Evolutionary conservation across 2,888 invertebrate species (phyloP), one percentile per base, ranked within the genome.

Genomic region (Polydrusus cervinus): DNA sequence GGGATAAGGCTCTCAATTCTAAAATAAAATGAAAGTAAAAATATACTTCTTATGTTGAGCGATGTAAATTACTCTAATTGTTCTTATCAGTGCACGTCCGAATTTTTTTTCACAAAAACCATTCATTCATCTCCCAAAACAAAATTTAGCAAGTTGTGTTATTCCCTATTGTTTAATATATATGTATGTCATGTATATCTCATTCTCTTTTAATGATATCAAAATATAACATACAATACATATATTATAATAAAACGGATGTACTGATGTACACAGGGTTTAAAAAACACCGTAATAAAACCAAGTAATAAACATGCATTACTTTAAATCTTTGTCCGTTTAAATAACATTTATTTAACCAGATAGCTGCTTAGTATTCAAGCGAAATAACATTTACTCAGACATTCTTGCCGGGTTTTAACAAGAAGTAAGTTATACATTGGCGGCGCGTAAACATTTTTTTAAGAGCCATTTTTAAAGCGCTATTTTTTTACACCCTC

Each of bases 371-470:
- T 78, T 69, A 53, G 60, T 55, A 71, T 74, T 74, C 71, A 80
- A 78, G 78, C 78, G 74, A 74, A 80, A 80, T 80, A 80, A 80
- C 79, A 80, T 80, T 79, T 79, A 76, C 77, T 76, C 75, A 75
- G 78, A 76, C 78, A 78, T 76, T 76, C 78, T 77, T 78, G 74
- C 65, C 73, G 65, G 45, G 45, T 68, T 40, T 40, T 13, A 57
- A 38, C 14, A 30, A 55, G 38, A 34, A 38, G 10, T 16, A 57
- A 1, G 14, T 0, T 38, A n/a, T 1, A 34, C 57, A 57, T 38
- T 25, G 57, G 38, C 57, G 57, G 55, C 13, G 55, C n/a, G 30
- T 20, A 55, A 53, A 0, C 8, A 1, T 20, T 51, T 51, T 25
- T 49, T 14, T 47, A 14, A 47, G n/a, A 25, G 25, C 25, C 5